Percentiles rank a stretch among this genome's conserved stretches.
Evolutionary conservation across 2,888 invertebrate genomes (phyloP).

Genomic region (Diachrysia chrysitis): DNA sequence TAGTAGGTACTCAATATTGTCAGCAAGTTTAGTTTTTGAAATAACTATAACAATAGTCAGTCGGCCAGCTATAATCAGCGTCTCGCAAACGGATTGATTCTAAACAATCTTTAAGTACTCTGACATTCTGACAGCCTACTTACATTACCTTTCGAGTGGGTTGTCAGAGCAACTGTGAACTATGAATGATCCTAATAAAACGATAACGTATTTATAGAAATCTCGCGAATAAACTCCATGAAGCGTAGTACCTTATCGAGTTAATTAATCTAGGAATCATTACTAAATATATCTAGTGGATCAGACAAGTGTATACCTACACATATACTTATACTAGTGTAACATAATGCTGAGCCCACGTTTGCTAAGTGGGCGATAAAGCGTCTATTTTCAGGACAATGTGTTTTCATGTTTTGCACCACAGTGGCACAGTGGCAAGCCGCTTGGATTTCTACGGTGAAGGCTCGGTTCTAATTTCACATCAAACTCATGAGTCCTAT

Average conservation of each 20-base stretch:
- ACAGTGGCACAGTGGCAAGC: background rate
- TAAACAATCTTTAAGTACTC: background rate
- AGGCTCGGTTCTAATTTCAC: background rate
- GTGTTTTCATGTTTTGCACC: conserved; percentile 3
- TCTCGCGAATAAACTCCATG: background rate
- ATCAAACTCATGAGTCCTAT: background rate
- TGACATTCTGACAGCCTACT: conserved; percentile 1
- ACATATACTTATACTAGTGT: background rate
- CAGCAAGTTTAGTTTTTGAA: background rate
- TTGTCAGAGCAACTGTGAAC: conserved; percentile 2
- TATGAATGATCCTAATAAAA: background rate
- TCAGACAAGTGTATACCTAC: no score
- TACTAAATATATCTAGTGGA: background rate
- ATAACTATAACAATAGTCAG: background rate
- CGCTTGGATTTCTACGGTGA: background rate
- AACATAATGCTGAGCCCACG: conserved; percentile 3
- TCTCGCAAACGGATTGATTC: background rate
- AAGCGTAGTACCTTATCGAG: conserved; percentile 4
- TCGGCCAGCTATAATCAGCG: background rate
- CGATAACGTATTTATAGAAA: conserved; percentile 1
- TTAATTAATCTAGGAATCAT: conserved; percentile 1
- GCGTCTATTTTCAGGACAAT: conserved; percentile 4
- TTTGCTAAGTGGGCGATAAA: conserved; percentile 3
- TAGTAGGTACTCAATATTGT: background rate
- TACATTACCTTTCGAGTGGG: conserved; percentile 4